A percentile compares a stretch with the other conserved stretches of the same genome.
Conservation (phyloP, 2,888 invertebrate species). For the Eupeodes latifasciatus region DNA sequence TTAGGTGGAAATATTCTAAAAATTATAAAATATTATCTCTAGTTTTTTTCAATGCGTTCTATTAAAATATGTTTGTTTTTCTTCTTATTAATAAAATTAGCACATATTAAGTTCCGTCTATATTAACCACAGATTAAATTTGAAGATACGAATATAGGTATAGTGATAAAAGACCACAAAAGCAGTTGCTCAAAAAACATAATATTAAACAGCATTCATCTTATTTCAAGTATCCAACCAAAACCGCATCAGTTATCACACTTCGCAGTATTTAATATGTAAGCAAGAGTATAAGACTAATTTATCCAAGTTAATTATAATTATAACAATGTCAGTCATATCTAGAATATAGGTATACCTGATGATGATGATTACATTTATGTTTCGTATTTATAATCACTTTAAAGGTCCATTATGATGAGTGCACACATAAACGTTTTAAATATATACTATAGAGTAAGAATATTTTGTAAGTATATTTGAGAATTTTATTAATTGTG, state of each 20-base stretch:
- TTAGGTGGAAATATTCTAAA: too few relatives aligned
- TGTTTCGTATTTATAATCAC: background rate
- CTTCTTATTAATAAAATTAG: too few relatives aligned
- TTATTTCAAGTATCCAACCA: background rate
- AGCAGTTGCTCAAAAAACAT: background rate
- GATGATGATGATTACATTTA: background rate
- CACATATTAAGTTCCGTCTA: too few relatives aligned
- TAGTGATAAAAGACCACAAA: background rate
- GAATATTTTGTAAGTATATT: too few relatives aligned
- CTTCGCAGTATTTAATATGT: too few relatives aligned
- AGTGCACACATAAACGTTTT: background rate
- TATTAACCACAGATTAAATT: too few relatives aligned
- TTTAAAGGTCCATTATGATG: background rate
- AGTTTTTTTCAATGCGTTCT: too few relatives aligned
- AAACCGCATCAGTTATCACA: background rate
- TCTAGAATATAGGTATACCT: background rate
- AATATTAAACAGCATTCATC: background rate
- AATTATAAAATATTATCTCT: too few relatives aligned
- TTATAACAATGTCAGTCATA: background rate
- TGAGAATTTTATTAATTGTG: too few relatives aligned
- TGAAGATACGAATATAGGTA: too few relatives aligned
- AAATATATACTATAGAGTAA: background rate
- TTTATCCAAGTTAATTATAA: background rate
- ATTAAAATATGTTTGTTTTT: too few relatives aligned
- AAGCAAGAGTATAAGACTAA: too few relatives aligned